Evolutionary conservation across 2,113 vertebrate species (phyloP), one percentile per base, ranked within the genome.

Genomic region (Coreoperca whiteheadi): DNA sequence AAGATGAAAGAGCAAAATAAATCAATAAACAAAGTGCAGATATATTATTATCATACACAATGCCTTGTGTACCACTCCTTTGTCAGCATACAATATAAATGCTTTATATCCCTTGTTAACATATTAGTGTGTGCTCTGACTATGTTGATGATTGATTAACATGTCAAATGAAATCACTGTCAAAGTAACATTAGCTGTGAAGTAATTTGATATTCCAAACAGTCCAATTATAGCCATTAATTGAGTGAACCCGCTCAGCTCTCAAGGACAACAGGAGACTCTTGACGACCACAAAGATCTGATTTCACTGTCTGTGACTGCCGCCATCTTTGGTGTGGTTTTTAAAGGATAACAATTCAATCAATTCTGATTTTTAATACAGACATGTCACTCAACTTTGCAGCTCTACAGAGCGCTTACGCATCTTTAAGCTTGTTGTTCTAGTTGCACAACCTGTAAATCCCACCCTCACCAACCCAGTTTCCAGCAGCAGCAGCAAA

Each of bases 141-240:
- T 67, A 76, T 87, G 81, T 77, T 86, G 86, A 91, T 94, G 92
- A 93, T 91, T 88, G 90, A 94, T 93, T 90, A 93, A 90, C 92
- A 91, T 81, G 91, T 92, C 90, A 88, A 84, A 92, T 89, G 81
- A 90, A 91, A 94, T 93, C 86, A 91, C 71, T 84, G 92, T 94
- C 91, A 93, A 91, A 87, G 87, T 84, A 90, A 71, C 61, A 57
- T 63, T 86, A 80, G 81, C 81, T 54, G 43, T 50, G 83, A n/a
- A n/a, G n/a, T n/a, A n/a, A n/a, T n/a, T 37, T 79, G 64, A 89
- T 89, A 91, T 90, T 89, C 80, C 81, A 87, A 91, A 90, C 87
- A 91, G 84, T 87, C 79, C 87, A 94, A 87, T 91, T 87, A 93
- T 50, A 83, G 84, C 23, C 75, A 64, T 86, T 93, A 92, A 93